Base-by-base conservation (phyloP, 2,888 invertebrate genomes). In the Dione juno region DNA sequence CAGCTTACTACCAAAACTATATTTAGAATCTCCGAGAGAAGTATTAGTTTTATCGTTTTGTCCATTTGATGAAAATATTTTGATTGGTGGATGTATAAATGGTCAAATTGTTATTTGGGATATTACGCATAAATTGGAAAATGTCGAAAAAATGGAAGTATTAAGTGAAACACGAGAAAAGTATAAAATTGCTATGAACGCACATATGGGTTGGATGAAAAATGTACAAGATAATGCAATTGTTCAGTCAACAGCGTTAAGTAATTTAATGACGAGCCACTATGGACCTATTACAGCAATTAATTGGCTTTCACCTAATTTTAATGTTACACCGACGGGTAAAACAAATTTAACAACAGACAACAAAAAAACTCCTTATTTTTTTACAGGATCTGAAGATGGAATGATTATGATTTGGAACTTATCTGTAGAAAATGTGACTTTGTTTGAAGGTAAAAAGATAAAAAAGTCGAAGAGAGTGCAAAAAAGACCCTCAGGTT, bases 61-160 rank as follows among this genome's bases (percentile, higher is more conserved):
- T 80, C 96, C 96, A 0, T 94, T 94, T 73, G 91, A 96, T 80
- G 95, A 95, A 72, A 95, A 96, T 81, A 82, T 96, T 61, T 82
- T 97, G 37, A 80, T 97, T 54, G 97, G 96, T 8, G 97, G 97
- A 7, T 95, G 95, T 69, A 88, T 90, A 3, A 97, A 96, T 82
- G 97, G 97, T 1, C 95, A 96, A 93, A 86, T 97, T 10, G 88
- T 95, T 19, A 79, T 96, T 54, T 96, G 96, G 96, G 96, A 96
- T 82, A 88, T 96, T 70, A 94, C 94, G 40, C 93, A 94, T 67
- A 95, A 95, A 76, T 87, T 95, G 35, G 94, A 95, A 75, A 93
- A 94, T 74, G 92, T 95, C 1, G 96, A 96, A 78, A 89, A 88
- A 52, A 91, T 95, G 63, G 94, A 94, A 81, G 93, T 95, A 13